phyloP scores from a whole-genome alignment of 2,888 invertebrate genomes.

The Pocota personata region DNA sequence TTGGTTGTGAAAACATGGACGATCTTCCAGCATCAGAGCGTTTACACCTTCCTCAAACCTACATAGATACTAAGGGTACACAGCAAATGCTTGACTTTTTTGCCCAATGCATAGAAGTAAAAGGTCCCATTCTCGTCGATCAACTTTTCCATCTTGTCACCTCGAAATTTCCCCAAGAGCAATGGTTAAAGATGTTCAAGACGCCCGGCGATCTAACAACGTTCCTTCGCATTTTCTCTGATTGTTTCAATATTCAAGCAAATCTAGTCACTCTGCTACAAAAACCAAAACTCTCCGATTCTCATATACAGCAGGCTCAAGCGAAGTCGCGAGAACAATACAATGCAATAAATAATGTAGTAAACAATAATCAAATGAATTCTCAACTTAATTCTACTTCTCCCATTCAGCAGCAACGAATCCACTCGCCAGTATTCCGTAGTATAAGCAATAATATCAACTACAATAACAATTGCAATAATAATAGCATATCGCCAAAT shows the following conservation, averaged over 20 bases:
- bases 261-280: slow-evolving; percentile 94
- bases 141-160: slow-evolving; percentile 93
- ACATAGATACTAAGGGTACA: slow-evolving; percentile 92
- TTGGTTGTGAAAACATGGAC: slow-evolving; percentile 87
- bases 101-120: slow-evolving; percentile 91
- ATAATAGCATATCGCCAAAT: slow-evolving; percentile 78
- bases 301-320: slow-evolving; percentile 82
- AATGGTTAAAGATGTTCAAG: slow-evolving; percentile 94
- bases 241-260: slow-evolving; percentile 96
- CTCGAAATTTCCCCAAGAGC: slow-evolving; percentile 89
- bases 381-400: slow-evolving; percentile 48
- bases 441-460: slow-evolving; percentile 74
- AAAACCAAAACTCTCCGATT: slow-evolving; percentile 88
- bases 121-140: slow-evolving; percentile 93
- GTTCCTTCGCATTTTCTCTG: slow-evolving; percentile 96
- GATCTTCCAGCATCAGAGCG: slow-evolving; percentile 87
- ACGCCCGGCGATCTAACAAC: slow-evolving; percentile 94
- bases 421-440: slow-evolving; percentile 79
- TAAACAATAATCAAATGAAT: slow-evolving; percentile 74
- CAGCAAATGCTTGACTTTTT: slow-evolving; percentile 92
- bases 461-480: slow-evolving; percentile 73
- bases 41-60: slow-evolving; percentile 88
- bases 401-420: slow-evolving; percentile 77
- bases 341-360: slow-evolving; percentile 80
- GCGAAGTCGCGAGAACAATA: slow-evolving; percentile 82